Evolutionary conservation across 2,888 invertebrate species (phyloP).

Genomic region (Tridacna crocea): DNA sequence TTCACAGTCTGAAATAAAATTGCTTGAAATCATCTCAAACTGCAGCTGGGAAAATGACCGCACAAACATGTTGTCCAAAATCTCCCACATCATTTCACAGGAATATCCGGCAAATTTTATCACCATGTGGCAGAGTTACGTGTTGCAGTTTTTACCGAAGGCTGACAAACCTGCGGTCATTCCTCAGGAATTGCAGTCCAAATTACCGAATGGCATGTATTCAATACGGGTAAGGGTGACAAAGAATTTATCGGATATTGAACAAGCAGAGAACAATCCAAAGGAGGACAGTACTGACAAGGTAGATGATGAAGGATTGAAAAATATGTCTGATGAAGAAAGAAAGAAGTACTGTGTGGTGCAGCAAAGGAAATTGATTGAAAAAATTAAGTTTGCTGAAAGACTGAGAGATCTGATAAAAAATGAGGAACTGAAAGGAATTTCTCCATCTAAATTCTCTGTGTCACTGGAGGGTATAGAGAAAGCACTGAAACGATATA

Average conservation of each 20-base stretch:
- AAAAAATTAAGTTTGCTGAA: conserved; percentile 65
- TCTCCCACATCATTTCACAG: conserved; percentile 71
- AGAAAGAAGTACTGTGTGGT: conserved; percentile 40
- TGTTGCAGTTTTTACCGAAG: conserved; percentile 74
- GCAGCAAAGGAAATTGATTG: conserved; percentile 56
- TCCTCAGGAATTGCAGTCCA: conserved; percentile 72
- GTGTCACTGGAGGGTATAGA: conserved; percentile 61
- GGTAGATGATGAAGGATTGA: background rate
- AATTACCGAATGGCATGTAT: conserved; percentile 74
- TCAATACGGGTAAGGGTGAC: conserved; percentile 74
- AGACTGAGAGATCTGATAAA: conserved; percentile 53
- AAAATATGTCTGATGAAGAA: conserved; percentile 29
- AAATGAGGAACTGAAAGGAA: conserved; percentile 52
- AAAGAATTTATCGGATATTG: conserved; percentile 46
- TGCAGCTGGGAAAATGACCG: conserved; percentile 77
- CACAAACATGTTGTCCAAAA: conserved; percentile 74
- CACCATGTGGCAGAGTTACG: conserved; percentile 67
- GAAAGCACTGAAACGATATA: conserved; percentile 59
- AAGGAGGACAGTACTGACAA: conserved; percentile 18
- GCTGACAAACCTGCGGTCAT: conserved; percentile 74
- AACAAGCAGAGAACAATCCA: conserved; percentile 44
- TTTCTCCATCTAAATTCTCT: conserved; percentile 47
- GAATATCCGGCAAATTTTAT: conserved; percentile 63
- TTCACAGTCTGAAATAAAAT: conserved; percentile 65
- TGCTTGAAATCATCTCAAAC: conserved; percentile 80